Percentiles rank a stretch among this genome's conserved stretches.
Conservation (phyloP, 2,113 vertebrate genomes). For the Noctilio leporinus region DNA sequence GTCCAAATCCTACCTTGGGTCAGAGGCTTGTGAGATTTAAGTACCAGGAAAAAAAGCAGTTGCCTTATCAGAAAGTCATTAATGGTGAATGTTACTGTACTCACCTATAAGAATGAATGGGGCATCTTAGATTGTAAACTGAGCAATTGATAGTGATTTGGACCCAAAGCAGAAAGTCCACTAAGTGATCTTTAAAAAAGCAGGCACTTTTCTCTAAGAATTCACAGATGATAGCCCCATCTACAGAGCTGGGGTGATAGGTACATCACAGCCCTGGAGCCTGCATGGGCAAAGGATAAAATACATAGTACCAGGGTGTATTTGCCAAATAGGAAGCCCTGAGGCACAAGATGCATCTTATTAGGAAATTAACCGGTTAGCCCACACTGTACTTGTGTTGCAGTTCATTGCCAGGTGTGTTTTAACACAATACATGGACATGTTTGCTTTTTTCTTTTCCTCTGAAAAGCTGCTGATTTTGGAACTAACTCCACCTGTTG, state of each 20-base stretch:
- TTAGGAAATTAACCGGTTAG: constrained; percentile 62
- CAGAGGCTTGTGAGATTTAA: neutral
- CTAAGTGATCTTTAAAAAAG: neutral
- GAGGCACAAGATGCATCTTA: constrained; percentile 52
- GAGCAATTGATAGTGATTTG: neutral
- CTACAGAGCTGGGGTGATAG: constrained; percentile 51
- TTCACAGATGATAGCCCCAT: constrained; percentile 60
- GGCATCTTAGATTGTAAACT: neutral
- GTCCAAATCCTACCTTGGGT: neutral
- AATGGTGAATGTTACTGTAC: neutral
- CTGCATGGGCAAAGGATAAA: constrained; percentile 67
- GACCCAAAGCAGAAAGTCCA: neutral
- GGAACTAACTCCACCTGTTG: neutral
- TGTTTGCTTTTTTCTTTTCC: constrained; percentile 18
- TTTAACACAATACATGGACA: constrained; percentile 33
- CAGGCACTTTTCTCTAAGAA: constrained; percentile 57
- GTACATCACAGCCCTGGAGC: constrained; percentile 50
- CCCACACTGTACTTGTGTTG: constrained; percentile 54
- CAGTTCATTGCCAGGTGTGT: constrained; percentile 61
- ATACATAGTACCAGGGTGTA: constrained; percentile 47
- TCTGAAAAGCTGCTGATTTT: neutral
- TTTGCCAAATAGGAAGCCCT: constrained; percentile 63
- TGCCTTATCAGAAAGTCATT: neutral
- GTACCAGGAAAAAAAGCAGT: neutral
- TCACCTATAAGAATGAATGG: neutral